Conservation (phyloP, 2,113 vertebrate species). For the Lucifuga dentata region DNA sequence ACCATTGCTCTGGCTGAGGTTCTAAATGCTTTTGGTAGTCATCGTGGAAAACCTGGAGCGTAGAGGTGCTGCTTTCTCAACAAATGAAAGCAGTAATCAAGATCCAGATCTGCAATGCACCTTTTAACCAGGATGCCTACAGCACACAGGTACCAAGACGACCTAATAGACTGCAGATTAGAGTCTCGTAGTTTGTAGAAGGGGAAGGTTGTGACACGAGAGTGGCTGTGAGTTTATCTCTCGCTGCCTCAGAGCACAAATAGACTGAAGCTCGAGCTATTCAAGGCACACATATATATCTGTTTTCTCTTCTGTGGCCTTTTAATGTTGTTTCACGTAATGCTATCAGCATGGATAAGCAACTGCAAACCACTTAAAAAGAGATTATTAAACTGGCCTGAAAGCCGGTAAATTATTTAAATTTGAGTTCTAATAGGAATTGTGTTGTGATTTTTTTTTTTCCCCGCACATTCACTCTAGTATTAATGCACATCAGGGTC, state of each 20-base stretch:
- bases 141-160: constrained; percentile 59
- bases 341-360: too few species aligned
- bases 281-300: too few species aligned
- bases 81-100: constrained; percentile 76
- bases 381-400: too few species aligned
- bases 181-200: background rate
- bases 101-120: constrained; percentile 59
- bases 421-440: too few species aligned
- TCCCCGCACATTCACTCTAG: too few species aligned
- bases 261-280: background rate
- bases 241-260: background rate
- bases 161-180: too few species aligned
- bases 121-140: constrained; percentile 46
- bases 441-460: too few species aligned
- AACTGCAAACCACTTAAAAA: too few species aligned
- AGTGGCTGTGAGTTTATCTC: background rate
- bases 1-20: constrained; percentile 14
- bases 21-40: constrained; percentile 25
- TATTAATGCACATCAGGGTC: too few species aligned
- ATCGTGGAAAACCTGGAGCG: background rate
- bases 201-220: background rate
- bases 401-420: too few species aligned
- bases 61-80: constrained; percentile 11
- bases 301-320: too few species aligned
- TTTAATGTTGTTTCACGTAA: too few species aligned